These are phyloP conservation scores for Saxicola maurus DNA, from an alignment of 2,797 vertebrate species.

Conservation along the genomic window DNA sequence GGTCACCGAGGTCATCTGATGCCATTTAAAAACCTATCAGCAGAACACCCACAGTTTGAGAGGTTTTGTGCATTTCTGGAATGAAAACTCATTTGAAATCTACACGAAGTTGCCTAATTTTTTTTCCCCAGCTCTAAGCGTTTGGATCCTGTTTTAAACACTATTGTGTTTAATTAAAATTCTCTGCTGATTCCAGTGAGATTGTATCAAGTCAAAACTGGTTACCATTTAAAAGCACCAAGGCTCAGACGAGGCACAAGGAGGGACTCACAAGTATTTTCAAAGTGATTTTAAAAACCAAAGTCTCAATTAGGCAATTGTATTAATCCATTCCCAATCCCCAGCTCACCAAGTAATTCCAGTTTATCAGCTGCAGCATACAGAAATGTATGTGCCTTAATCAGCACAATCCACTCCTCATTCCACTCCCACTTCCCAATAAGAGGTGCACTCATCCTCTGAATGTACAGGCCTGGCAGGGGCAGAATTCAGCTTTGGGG, in stretches of 20 bases:
- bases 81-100: not conserved
- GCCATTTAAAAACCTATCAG: not conserved
- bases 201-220: not conserved
- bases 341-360: not conserved
- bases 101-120: not conserved
- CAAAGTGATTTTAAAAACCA: not conserved
- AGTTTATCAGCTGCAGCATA: not conserved
- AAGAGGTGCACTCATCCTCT: not conserved
- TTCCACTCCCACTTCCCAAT: not conserved
- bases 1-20: accelerated
- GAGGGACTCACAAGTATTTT: not conserved
- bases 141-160: not conserved
- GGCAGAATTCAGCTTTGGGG: not conserved
- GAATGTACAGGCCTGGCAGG: not conserved
- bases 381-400: not conserved
- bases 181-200: not conserved
- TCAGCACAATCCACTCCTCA: not conserved
- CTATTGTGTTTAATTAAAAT: not conserved
- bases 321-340: not conserved
- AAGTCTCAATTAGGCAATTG: not conserved
- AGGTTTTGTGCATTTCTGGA: not conserved
- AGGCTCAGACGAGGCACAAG: not conserved
- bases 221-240: not conserved
- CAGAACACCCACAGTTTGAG: not conserved
- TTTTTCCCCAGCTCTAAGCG: not conserved